Evolutionary conservation across 2,797 vertebrate genomes (phyloP), one percentile per base, ranked within the genome.

Genomic region (Mustela erminea): DNA sequence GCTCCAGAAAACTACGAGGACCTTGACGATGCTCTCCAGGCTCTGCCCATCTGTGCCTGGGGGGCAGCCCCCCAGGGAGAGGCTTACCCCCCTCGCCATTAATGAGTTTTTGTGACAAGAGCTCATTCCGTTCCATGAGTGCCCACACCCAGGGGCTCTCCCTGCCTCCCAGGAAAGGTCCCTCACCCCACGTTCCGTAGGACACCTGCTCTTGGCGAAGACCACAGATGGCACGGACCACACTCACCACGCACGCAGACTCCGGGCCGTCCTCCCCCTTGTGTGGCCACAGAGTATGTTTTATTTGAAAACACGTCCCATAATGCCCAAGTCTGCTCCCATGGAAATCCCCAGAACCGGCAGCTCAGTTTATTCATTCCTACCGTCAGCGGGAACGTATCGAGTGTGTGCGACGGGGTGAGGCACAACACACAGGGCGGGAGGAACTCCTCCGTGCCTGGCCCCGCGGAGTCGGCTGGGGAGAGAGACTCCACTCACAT

Each of bases 141-240:
- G 12, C 18, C 27, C 17, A 52, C 1, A 13, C 56, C 35, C 20
- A 4, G 0, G 3, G 32, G 54, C 18, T 56, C 60, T 10, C n/a
- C 66, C 41, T 25, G 5, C 27, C 11, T 1, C 23, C 7, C 17
- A 3, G 11, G 21, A 0, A 38, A 64, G 23, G 18, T 12, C 38
- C n/a, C 20, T 13, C 4, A 21, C 4, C 14, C 3, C 0, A 10
- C 0, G 5, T 32, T 13, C 85, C 23, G 0, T 0, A 8, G 0
- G 3, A 41, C 35, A 12, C 46, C 21, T 15, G 35, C 35, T 60
- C 64, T 49, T 7, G 12, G 7, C 9, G 18, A 13, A 41, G 14
- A 25, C 74, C 41, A 25, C 35, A 25, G 68, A 35, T 0, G 68
- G 21, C 20, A 41, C 0, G 11, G 25, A 11, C 68, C 68, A 60